Percentiles rank a stretch among this genome's conserved stretches.
phyloP scores from a whole-genome alignment of 2,113 vertebrate genomes.

The Gasterosteus aculeatus region DNA sequence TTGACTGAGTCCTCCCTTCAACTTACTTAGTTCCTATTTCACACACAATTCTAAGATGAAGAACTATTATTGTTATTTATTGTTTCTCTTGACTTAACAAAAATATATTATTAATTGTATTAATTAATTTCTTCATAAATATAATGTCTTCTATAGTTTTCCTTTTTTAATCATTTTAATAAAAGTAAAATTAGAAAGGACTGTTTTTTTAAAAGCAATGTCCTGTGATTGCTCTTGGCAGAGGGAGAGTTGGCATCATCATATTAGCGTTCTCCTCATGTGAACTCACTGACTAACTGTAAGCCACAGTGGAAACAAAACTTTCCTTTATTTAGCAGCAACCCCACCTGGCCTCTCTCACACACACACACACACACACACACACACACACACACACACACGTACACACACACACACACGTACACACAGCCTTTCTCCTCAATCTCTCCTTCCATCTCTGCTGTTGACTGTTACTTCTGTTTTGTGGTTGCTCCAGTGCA shows the following conservation, averaged over 20 bases:
- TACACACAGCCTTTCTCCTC: constrained; percentile 29
- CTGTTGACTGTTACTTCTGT: constrained; percentile 66
- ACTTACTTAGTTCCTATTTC: not conserved
- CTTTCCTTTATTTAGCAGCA: constrained; percentile 50
- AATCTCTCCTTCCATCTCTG: constrained; percentile 62
- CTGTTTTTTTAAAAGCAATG: not conserved
- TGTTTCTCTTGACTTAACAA: not conserved
- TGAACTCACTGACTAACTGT: constrained; percentile 38
- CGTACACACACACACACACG: constrained; percentile 1
- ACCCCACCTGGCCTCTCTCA: constrained; percentile 30
- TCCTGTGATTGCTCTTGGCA: too few species aligned
- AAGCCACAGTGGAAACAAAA: constrained; percentile 66
- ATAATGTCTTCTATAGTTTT: not conserved
- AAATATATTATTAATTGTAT: not conserved
- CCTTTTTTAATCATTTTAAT: not conserved
- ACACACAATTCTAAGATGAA: not conserved
- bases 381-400: constrained; percentile 12
- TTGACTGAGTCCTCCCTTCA: not conserved
- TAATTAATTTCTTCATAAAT: not conserved
- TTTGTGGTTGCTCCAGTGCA: constrained; percentile 66
- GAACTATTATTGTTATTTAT: not conserved
- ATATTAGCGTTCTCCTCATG: constrained; percentile 41
- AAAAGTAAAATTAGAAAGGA: not conserved
- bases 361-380: constrained; percentile 13
- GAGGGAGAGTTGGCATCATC: constrained; percentile 5